Conservation (phyloP, 2,888 invertebrate genomes). For the Tinea pellionella region DNA sequence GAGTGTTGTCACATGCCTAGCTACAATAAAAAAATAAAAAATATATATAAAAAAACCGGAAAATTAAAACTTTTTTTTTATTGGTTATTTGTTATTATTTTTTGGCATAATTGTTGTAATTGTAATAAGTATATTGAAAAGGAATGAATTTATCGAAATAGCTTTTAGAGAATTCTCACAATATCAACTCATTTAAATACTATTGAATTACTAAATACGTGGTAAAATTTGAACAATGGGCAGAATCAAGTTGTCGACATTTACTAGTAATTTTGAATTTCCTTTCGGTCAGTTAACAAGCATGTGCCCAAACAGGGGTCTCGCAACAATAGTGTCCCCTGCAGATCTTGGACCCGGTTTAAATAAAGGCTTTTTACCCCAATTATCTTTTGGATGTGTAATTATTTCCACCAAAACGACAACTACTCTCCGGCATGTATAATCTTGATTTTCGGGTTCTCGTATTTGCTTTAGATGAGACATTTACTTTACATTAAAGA, state of each 20-base stretch:
- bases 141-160: background rate
- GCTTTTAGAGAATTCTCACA: background rate
- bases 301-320: conserved; percentile 15
- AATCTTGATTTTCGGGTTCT: background rate
- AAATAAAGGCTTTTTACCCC: conserved; percentile 60
- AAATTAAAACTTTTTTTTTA: too few species aligned
- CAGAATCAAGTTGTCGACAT: conserved; percentile 34
- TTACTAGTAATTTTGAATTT: conserved; percentile 55
- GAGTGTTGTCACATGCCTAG: too few species aligned
- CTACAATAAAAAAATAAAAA: too few species aligned
- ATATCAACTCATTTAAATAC: background rate
- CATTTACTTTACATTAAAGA: too few species aligned
- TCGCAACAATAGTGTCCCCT: conserved; percentile 53
- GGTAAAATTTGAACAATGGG: conserved; percentile 28
- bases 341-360: conserved; percentile 48
- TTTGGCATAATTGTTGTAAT: too few species aligned
- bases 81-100: too few species aligned
- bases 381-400: conserved; percentile 49
- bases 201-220: background rate
- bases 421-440: conserved; percentile 20
- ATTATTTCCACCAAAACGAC: conserved; percentile 53
- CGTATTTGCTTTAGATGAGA: background rate
- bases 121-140: too few species aligned
- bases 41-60: too few species aligned
- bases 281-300: conserved; percentile 47